Evolutionary conservation across 1,140 invertebrate species (phyloP), one percentile per base, ranked within the genome.

Genomic region (Meloidogyne exigua): DNA sequence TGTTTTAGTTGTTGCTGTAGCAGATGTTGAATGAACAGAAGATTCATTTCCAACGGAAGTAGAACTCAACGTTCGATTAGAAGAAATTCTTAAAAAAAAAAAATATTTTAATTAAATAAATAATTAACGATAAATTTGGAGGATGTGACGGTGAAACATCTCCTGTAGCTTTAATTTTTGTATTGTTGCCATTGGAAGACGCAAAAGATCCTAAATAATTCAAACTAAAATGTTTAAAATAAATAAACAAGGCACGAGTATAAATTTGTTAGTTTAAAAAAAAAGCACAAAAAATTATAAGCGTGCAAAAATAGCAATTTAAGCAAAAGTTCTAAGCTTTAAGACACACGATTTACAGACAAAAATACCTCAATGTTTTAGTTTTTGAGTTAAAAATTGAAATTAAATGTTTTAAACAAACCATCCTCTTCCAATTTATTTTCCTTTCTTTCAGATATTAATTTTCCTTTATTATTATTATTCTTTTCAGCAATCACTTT

Each of bases 1-100:
- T 76, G 74, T 44, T 39, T 70, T 39, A 39, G 70, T n/a, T 68
- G 72, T 44, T 25, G n/a, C n/a, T n/a, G 72, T 21, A 68, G 13
- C 26, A 49, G 13, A 32, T 21, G 21, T 57, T 65, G 57, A 64
- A 57, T 57, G 18, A n/a, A 9, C 18, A 9, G 49, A 57, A n/a
- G 49, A 57, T n/a, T 57, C 49, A 10, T 57, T 57, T n/a, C 49
- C 72, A 25, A 65, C 23, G 9, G 72, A 73, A 11, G 65, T 13
- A 36, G 57, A 73, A 73, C 72, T 73, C 23, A 64, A 15, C 15
- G 72, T 73, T 64, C 72, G 72, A 12, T 23, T 65, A 57, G 18
- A 57, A 10, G 49, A n/a, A 2, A n/a, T 57, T n/a, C 18, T 57
- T 32, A 3, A 12, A n/a, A n/a, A n/a, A 57, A 57, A 9, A 39